Evolutionary conservation across 2,113 vertebrate species (phyloP).

Genomic region (Ochotona curzoniae): DNA sequence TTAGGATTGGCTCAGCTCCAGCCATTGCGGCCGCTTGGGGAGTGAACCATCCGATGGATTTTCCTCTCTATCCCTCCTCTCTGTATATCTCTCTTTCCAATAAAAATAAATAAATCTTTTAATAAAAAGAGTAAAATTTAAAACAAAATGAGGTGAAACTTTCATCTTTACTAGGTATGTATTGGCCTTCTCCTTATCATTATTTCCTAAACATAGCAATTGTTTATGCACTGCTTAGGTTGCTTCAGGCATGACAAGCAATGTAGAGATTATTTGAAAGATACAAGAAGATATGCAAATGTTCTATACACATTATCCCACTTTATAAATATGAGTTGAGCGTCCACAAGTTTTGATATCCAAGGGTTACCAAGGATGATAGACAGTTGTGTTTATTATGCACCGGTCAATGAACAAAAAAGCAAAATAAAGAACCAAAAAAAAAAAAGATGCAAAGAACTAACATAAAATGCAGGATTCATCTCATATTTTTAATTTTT

Average conservation of each 20-base stretch:
- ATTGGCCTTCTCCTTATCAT: neutral
- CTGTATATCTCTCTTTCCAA: no score
- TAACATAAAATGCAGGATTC: neutral
- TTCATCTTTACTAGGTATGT: neutral
- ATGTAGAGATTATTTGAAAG: neutral
- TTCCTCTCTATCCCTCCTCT: no score
- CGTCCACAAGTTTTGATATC: neutral
- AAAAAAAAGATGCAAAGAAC: neutral
- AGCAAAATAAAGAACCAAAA: no score
- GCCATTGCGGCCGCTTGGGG: no score
- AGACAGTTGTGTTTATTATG: neutral
- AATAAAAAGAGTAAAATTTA: slow-evolving; percentile 36
- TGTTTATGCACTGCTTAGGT: neutral
- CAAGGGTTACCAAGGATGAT: neutral
- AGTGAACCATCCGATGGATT: no score
- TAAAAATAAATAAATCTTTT: neutral
- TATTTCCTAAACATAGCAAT: neutral
- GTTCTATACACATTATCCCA: neutral
- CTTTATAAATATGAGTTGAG: neutral
- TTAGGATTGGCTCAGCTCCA: no score
- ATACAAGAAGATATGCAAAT: neutral
- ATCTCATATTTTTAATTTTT: neutral
- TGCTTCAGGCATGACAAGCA: neutral
- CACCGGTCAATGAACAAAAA: neutral
- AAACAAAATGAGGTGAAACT: neutral